phyloP scores from a whole-genome alignment of 2,113 vertebrate species.

The Poeciliopsis prolifica region DNA sequence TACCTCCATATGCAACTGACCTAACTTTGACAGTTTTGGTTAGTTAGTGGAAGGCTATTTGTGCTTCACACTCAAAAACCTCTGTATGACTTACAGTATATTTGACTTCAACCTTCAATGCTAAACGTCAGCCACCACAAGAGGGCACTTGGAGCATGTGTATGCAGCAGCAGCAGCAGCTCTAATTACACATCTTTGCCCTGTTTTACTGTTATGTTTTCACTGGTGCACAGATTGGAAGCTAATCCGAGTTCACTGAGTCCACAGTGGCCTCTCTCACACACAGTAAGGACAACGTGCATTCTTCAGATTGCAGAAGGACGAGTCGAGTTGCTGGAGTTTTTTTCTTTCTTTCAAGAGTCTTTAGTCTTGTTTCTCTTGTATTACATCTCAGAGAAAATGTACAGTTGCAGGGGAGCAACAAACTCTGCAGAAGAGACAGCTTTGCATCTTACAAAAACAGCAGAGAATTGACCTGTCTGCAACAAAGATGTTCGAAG shows the following conservation, averaged over 20 bases:
- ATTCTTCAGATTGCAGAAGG: slow-evolving; percentile 85
- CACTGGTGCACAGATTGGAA: slow-evolving; percentile 15
- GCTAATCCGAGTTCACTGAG: slow-evolving; percentile 79
- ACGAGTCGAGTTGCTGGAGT: slow-evolving; percentile 76
- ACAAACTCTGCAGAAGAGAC: not conserved
- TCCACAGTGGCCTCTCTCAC: slow-evolving; percentile 84
- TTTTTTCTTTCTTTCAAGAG: not conserved
- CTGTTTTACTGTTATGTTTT: slow-evolving; percentile 13
- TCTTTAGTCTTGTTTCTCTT: slow-evolving; percentile 84
- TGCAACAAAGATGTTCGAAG: slow-evolving; percentile 22
- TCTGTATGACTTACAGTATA: not conserved
- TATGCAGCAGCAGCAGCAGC: slow-evolving; percentile 14
- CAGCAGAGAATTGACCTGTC: slow-evolving; percentile 42
- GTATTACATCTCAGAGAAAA: slow-evolving; percentile 80
- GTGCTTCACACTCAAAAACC: not conserved
- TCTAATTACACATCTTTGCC: slow-evolving; percentile 28
- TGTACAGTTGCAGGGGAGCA: slow-evolving; percentile 49
- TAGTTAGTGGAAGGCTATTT: not conserved
- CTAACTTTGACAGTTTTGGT: not conserved
- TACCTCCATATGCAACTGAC: not conserved
- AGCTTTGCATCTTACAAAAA: slow-evolving; percentile 15
- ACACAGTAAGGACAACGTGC: slow-evolving; percentile 84
- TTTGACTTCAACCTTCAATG: slow-evolving; percentile 42
- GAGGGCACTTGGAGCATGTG: slow-evolving; percentile 57
- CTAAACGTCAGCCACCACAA: slow-evolving; percentile 55